Percentiles rank a stretch among this genome's conserved stretches.
Evolutionary conservation across 2,113 vertebrate genomes (phyloP).

Genomic region (Pedetes capensis): DNA sequence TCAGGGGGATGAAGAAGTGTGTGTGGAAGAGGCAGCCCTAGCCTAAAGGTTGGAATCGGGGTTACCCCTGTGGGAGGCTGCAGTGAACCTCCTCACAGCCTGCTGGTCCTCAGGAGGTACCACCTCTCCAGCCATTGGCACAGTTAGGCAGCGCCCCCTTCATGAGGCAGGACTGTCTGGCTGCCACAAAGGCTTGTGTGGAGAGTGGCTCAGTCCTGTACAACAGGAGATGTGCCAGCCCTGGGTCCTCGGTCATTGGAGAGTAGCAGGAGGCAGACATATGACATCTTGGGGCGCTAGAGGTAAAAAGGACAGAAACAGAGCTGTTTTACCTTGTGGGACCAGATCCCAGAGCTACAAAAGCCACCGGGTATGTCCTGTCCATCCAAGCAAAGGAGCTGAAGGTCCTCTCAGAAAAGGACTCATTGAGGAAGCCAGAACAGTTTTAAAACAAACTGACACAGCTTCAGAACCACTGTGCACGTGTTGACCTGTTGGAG

Average conservation of each 20-base stretch:
- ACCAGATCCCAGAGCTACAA: constrained; percentile 95
- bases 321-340: constrained; percentile 96
- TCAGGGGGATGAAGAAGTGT: constrained; percentile 94
- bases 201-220: constrained; percentile 91
- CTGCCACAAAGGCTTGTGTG: constrained; percentile 92
- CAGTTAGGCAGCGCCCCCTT: constrained; percentile 94
- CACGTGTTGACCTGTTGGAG: constrained; percentile 49
- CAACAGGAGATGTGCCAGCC: constrained; percentile 94
- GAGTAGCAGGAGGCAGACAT: constrained; percentile 95
- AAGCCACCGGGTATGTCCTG: constrained; percentile 92
- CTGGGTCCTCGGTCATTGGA: constrained; percentile 92
- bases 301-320: constrained; percentile 95
- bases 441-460: constrained; percentile 93
- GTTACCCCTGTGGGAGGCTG: constrained; percentile 80
- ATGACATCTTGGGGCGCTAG: constrained; percentile 96
- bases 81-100: constrained; percentile 89
- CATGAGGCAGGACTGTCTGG: constrained; percentile 89
- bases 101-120: constrained; percentile 94
- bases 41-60: constrained; percentile 86
- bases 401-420: constrained; percentile 88
- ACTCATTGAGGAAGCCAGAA: constrained; percentile 91
- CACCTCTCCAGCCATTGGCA: constrained; percentile 97
- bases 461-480: constrained; percentile 90
- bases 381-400: constrained; percentile 92
- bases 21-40: constrained; percentile 89